Evolutionary conservation across 2,888 invertebrate genomes (phyloP), one percentile per base, ranked within the genome.

Genomic region (Eucera pruinosa): DNA sequence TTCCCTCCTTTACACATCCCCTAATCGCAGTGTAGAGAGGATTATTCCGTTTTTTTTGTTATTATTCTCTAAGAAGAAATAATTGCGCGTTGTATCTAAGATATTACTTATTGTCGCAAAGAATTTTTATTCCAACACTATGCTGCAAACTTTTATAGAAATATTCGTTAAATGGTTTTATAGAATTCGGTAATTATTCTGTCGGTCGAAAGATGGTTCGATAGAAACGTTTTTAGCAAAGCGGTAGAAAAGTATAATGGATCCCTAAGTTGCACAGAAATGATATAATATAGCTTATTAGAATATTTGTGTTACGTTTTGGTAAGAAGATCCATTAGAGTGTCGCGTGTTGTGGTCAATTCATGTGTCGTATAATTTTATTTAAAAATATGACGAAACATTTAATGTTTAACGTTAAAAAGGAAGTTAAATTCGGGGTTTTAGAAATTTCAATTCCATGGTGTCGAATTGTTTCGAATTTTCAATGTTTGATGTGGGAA

Each of bases 1-100:
- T 61, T 30, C 48, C 66, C 68, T 69, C 67, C 50, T 41, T 58
- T 62, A 20, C 20, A 69, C 20, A 69, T 57, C 52, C 47, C 69
- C 74, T 41, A 36, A 66, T 45, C 66, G 25, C 55, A 45, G 33
- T 18, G 11, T 25, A 11, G 13, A 36, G 25, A 45, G 33, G 18
- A 52, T 18, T 18, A 33, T 13, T 18, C 7, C 23, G 1, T 36
- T 4, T 45, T 13, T 30, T 18, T 47, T 3, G 41, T 20, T 2
- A 36, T 54, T 20, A 15, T 15, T 41, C 11, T 52, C 18, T 25
- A 50, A 27, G 27, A 50, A n/a, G n/a, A n/a, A n/a, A n/a, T n/a
- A n/a, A n/a, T n/a, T n/a, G n/a, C n/a, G n/a, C n/a, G n/a, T n/a
- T n/a, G n/a, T n/a, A n/a, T n/a, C n/a, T n/a, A n/a, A n/a, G 11